phyloP scores from a whole-genome alignment of 2,113 vertebrate species.

The Callionymus lyra region DNA sequence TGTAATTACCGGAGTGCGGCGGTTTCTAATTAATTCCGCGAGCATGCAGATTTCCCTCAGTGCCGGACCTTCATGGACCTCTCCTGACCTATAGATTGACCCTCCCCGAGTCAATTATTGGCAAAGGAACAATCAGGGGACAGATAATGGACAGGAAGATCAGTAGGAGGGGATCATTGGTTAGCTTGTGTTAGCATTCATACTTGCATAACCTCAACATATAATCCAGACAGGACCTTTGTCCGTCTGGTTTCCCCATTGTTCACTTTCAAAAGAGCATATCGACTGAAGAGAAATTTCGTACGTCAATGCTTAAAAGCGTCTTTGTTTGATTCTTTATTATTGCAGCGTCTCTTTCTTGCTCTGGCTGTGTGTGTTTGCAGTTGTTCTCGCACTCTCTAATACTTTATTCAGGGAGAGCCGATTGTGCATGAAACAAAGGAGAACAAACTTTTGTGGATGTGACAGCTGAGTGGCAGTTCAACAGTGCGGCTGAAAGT shows the following conservation, averaged over 20 bases:
- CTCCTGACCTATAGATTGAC: conserved; percentile 1
- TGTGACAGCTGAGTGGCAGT: conserved; percentile 51
- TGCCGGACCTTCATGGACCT: conserved; percentile 1
- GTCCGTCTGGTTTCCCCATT: no score
- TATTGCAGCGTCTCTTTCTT: no score
- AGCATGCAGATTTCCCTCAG: neutral
- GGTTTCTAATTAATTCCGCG: no score
- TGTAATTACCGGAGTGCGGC: no score
- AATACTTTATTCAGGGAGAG: conserved; percentile 22
- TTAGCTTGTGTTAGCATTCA: conserved; percentile 20
- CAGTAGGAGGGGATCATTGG: neutral
- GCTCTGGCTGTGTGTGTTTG: neutral
- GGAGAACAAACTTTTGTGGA: conserved; percentile 40
- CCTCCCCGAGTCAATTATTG: neutral
- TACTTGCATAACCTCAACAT: no score
- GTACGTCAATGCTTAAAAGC: neutral
- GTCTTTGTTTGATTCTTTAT: no score
- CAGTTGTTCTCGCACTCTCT: conserved; percentile 3
- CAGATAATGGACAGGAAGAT: neutral
- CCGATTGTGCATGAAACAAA: conserved; percentile 26
- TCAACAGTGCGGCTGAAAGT: conserved; percentile 28
- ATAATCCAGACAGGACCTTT: no score
- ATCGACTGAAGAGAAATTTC: no score
- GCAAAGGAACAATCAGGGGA: neutral
- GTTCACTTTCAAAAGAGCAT: no score